phyloP scores from a whole-genome alignment of 2,888 invertebrate genomes.

The Coremacera marginata region DNA sequence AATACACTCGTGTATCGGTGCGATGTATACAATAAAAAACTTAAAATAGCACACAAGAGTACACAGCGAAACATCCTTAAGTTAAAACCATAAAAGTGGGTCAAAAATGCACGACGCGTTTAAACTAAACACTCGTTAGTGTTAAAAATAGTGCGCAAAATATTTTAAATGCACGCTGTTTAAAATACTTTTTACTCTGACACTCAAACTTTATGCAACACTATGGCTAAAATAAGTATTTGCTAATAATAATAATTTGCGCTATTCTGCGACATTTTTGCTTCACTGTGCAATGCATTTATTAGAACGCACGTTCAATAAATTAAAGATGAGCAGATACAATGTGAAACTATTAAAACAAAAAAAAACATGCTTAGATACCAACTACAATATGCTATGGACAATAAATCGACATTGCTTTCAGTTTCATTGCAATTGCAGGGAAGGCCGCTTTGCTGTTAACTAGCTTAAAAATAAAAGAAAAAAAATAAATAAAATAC shows the following conservation, averaged over 20 bases:
- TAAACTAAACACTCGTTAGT: not conserved
- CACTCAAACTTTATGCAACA: too few relatives aligned
- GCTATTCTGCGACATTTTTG: not conserved
- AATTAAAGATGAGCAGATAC: not conserved
- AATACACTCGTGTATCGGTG: not conserved
- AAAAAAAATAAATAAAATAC: not conserved
- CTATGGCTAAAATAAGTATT: not conserved
- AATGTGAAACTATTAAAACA: not conserved
- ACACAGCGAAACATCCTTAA: not conserved
- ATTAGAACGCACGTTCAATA: slow-evolving; percentile 10
- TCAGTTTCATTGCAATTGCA: slow-evolving; percentile 31
- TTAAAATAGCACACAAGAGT: not conserved
- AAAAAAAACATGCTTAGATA: not conserved
- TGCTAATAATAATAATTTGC: too few relatives aligned
- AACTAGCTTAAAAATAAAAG: not conserved
- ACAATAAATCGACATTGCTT: slow-evolving; percentile 21
- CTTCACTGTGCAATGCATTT: not conserved
- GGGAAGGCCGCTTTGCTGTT: not conserved
- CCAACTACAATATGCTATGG: not conserved
- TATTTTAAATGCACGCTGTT: not conserved
- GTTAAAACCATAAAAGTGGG: not conserved
- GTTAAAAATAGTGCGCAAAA: not conserved
- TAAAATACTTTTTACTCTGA: too few relatives aligned
- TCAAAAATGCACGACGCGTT: not conserved
- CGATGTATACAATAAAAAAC: not conserved